Evolutionary conservation across 2,797 vertebrate species (phyloP), one percentile per base, ranked within the genome.

Genomic region (Macropodus opercularis): DNA sequence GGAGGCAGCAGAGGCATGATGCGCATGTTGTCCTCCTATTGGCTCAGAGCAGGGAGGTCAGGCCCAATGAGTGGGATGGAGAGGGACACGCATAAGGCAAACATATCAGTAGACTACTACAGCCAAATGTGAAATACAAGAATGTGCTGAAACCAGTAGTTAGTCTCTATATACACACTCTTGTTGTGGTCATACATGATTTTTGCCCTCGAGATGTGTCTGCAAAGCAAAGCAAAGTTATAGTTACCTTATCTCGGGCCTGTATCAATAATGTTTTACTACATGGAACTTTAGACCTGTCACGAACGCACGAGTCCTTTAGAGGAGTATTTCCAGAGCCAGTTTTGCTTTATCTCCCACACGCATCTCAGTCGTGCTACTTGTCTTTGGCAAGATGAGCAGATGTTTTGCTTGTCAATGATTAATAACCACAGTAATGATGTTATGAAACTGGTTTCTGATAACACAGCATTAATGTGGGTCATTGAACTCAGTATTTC

Each of bases 11-110:
- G 21, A 85, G 77, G 82, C 48, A 18, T 62, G 22, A 72, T 59
- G 71, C 41, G 62, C 26, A 48, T 40, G 26, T 41, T 58, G 59
- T 60, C 50, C 59, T 73, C 42, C 65, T 22, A 86, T 88, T 87
- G 81, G 81, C 63, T 80, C 57, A 69, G 41, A 54, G 42, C 7
- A 3, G 29, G 2, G 15, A 61, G 60, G 40, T 36, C 57, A 63
- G 59, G 47, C 81, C 84, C 80, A 84, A 82, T 84, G 71, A 82
- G 63, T 59, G 60, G 55, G 57, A 40, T 42, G 48, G 52, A 77
- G 34, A 69, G 44, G 27, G 69, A 83, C 70, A 82, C 70, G 17
- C 77, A 65, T 47, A 42, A 55, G 58, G 75, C 80, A 87, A 86
- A 86, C 78, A 81, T 22, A 68, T 72, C 62, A 76, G 64, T 19